Evolutionary conservation across 2,888 invertebrate species (phyloP).

Genomic region (Synanthedon myopaeformis): DNA sequence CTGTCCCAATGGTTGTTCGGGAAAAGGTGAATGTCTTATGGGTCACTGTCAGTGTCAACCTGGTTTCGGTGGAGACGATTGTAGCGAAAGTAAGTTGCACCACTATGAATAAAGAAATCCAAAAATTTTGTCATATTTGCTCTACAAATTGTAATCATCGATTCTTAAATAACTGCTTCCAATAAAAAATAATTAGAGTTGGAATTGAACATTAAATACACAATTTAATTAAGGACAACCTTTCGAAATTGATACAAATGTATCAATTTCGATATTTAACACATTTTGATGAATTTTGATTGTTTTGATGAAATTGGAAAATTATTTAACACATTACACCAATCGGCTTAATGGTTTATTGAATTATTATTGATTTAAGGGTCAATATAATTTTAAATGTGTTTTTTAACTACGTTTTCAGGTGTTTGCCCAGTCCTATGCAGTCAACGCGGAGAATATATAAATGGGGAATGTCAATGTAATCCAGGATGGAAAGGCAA

Average conservation of each 20-base stretch:
- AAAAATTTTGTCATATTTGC: too few relatives aligned
- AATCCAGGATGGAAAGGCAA: conserved; percentile 99
- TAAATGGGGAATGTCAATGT: conserved; percentile 96
- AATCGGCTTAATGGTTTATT: background rate
- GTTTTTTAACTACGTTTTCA: too few relatives aligned
- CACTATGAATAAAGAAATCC: background rate
- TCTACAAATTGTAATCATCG: too few relatives aligned
- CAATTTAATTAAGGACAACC: too few relatives aligned
- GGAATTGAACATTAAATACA: too few relatives aligned
- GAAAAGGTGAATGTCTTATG: conserved; percentile 95
- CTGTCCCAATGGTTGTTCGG: conserved; percentile 96
- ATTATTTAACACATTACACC: background rate
- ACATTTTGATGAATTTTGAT: too few relatives aligned
- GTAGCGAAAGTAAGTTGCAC: conserved; percentile 87
- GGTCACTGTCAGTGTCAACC: conserved; percentile 97
- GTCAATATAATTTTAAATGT: too few relatives aligned
- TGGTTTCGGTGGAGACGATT: conserved; percentile 96
- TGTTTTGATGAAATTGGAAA: background rate
- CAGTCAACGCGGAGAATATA: conserved; percentile 96
- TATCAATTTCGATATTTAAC: too few relatives aligned
- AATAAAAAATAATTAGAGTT: too few relatives aligned
- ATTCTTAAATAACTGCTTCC: too few relatives aligned
- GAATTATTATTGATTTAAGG: too few relatives aligned
- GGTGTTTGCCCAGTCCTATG: conserved; percentile 97
- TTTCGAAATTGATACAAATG: background rate